These are phyloP conservation scores for Macrostomum lignano DNA, from an alignment of 1,140 invertebrate species.

Conservation along the genomic window DNA sequence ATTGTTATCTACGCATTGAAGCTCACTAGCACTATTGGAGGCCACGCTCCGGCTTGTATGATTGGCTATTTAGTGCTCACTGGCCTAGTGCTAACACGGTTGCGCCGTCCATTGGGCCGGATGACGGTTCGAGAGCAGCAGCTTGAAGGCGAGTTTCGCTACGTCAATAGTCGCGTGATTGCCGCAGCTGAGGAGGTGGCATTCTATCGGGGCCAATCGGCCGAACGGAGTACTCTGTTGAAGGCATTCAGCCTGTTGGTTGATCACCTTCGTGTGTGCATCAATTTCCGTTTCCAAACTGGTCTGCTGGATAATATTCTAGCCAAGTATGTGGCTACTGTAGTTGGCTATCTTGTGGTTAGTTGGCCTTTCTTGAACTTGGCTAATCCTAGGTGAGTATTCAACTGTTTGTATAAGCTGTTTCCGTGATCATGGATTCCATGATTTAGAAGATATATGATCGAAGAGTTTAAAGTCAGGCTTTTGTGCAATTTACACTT, in stretches of 20 bases:
- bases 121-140: slow-evolving; percentile 77
- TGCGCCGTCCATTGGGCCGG: slow-evolving; percentile 51
- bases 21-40: slow-evolving; percentile 52
- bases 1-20: slow-evolving; percentile 71
- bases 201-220: slow-evolving; percentile 67
- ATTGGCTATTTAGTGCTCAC: slow-evolving; percentile 53
- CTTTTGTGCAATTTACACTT: too few species aligned
- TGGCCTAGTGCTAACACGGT: slow-evolving; percentile 33
- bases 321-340: too few species aligned
- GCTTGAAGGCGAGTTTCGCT: slow-evolving; percentile 82
- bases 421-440: too few species aligned
- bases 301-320: too few species aligned
- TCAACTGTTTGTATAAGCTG: too few species aligned
- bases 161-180: slow-evolving; percentile 74
- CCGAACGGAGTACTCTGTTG: slow-evolving; percentile 58
- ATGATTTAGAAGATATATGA: too few species aligned
- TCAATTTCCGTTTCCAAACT: too few species aligned
- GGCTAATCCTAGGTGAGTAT: too few species aligned
- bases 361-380: too few species aligned
- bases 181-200: slow-evolving; percentile 87
- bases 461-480: too few species aligned
- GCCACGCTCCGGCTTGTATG: slow-evolving; percentile 47
- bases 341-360: too few species aligned
- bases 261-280: too few species aligned
- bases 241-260: slow-evolving; percentile 64